phyloP scores from a whole-genome alignment of 2,113 vertebrate species.

The Boulengeromyrus knoepffleri region DNA sequence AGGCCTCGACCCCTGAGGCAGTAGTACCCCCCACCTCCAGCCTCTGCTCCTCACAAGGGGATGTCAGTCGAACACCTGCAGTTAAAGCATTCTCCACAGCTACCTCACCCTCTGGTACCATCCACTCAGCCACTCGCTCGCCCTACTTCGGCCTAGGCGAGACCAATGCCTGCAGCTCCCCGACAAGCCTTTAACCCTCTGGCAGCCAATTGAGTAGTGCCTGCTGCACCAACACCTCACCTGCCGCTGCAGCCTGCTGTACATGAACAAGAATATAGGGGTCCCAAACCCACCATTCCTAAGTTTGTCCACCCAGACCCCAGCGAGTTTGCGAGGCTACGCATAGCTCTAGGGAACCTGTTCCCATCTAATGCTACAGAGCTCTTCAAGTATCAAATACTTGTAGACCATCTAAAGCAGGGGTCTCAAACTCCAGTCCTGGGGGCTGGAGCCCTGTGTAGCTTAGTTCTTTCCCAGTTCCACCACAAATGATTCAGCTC shows the following conservation, averaged over 20 bases:
- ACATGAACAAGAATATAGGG: background rate
- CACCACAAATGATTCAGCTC: too few relatives aligned
- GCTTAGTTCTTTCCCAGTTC: too few relatives aligned
- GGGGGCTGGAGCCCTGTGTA: too few relatives aligned
- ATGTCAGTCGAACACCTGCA: background rate
- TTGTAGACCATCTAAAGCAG: too few relatives aligned
- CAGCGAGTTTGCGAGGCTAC: too few relatives aligned
- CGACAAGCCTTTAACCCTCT: background rate
- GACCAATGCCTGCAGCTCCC: background rate
- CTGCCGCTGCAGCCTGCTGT: background rate
- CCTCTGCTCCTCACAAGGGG: background rate
- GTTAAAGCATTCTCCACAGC: background rate
- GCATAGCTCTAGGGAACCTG: too few relatives aligned
- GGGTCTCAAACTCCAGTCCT: too few relatives aligned
- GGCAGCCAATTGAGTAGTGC: background rate
- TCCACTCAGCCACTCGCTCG: background rate
- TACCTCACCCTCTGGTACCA: background rate
- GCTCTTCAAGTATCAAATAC: too few relatives aligned
- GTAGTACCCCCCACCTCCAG: background rate
- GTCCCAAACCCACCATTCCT: background rate
- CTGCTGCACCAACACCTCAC: background rate
- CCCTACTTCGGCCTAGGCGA: background rate
- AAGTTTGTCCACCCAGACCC: background rate
- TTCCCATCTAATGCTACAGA: too few relatives aligned
- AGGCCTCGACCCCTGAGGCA: background rate